Evolutionary conservation across 2,797 vertebrate species (phyloP), one percentile per base, ranked within the genome.

Genomic region (Borostomias antarcticus): DNA sequence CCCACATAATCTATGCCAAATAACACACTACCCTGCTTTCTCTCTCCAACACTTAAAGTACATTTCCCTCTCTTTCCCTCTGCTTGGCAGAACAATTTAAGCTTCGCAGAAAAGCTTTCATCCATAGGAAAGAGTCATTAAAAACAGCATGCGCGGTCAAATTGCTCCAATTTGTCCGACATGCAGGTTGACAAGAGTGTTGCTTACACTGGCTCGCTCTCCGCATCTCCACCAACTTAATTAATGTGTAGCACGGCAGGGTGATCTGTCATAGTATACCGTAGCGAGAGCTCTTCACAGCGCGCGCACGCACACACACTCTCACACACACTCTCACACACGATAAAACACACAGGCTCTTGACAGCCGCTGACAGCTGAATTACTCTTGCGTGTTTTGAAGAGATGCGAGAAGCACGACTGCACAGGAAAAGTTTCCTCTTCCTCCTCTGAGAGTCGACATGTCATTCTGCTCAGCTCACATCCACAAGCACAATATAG

Each of bases 11-110:
- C n/a, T n/a, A n/a, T 77, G 17, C 40, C 40, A 45, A 5, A 45
- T 15, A 45, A 25, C 17, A 25, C 19, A 9, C 48, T 4, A 21
- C 0, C 48, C 48, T 26, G 56, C 54, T 13, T 17, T 32, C 47
- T 17, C n/a, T 5, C 52, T 37, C 11, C 15, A 25, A 58, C 19
- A 19, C 43, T 3, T 47, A 76, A 74, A 72, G 79, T 73, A 66
- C 78, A 70, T 60, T 76, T 81, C 72, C 80, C 53, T 58, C 69
- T 74, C 60, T 53, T 57, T 32, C 62, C 32, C 47, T 79, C 69
- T 79, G 72, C 67, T 79, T 86, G 76, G 77, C 81, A 76, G 77
- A 75, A 66, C 69, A 72, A 82, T 86, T 84, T 79, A 68, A 69
- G 58, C 74, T 78, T 30, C 7, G 23, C 25, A 23, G 2, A 32